These are phyloP conservation scores for Eupithecia insigniata DNA, from an alignment of 2,888 invertebrate species.

Conservation along the genomic window DNA sequence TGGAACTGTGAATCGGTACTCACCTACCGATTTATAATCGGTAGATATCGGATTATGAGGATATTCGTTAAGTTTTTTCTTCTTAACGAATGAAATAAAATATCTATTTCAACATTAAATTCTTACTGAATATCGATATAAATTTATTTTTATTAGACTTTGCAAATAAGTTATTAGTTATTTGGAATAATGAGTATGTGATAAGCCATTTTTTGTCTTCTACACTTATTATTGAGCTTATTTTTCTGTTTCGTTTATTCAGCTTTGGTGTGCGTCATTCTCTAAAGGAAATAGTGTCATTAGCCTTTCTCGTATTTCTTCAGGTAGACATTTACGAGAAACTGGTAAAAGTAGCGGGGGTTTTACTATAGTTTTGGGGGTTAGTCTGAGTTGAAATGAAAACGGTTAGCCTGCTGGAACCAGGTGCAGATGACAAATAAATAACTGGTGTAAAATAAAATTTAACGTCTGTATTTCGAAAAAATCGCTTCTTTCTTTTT, in stretches of 20 bases:
- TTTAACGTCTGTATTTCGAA: not conserved
- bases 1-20: not conserved
- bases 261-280: conserved; percentile 55
- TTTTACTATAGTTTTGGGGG: conserved; percentile 51
- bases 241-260: not conserved
- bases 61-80: no score
- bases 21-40: not conserved
- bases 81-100: not conserved
- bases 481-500: not conserved
- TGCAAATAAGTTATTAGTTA: not conserved
- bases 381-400: conserved; percentile 35
- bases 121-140: not conserved
- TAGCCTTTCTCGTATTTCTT: conserved; percentile 80
- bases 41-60: not conserved
- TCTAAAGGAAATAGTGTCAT: conserved; percentile 79
- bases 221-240: no score
- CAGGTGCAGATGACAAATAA: conserved; percentile 16
- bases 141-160: not conserved
- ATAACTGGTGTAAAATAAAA: not conserved
- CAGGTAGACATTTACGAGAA: conserved; percentile 69
- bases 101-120: not conserved
- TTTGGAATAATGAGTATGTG: not conserved
- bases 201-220: not conserved
- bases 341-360: conserved; percentile 57
- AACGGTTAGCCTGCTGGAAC: conserved; percentile 18